Percentiles rank a stretch among this genome's conserved stretches.
Evolutionary conservation across 1,140 invertebrate genomes (phyloP).

Genomic region (Pseudomyrmex cubaensis): DNA sequence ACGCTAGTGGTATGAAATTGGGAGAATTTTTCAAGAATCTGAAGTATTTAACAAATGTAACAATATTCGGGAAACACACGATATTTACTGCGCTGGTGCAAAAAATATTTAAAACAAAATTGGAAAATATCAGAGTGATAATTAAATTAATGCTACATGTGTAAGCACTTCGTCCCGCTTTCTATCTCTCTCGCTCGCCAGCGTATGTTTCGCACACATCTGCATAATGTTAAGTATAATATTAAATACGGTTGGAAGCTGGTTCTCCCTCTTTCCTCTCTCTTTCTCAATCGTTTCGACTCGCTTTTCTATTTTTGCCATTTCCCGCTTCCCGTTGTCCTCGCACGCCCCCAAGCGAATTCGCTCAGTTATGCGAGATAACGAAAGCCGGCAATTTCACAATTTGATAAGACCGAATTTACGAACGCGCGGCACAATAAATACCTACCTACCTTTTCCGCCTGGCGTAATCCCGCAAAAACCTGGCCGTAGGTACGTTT

Average conservation of each 20-base stretch:
- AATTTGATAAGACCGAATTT: conserved; percentile 59
- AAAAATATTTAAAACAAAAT: background rate
- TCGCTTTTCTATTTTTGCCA: conserved; percentile 40
- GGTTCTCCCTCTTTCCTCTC: too few species aligned
- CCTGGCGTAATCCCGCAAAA: conserved; percentile 34
- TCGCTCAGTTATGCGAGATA: conserved; percentile 52
- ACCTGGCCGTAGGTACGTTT: conserved; percentile 26
- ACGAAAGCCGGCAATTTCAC: conserved; percentile 59
- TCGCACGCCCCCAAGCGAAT: conserved; percentile 22
- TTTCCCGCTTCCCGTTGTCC: conserved; percentile 39
- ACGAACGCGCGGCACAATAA: conserved; percentile 51
- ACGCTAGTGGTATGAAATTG: background rate
- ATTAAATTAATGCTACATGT: conserved; percentile 31
- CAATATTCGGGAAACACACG: too few species aligned
- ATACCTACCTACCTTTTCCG: conserved; percentile 36
- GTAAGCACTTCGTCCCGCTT: background rate
- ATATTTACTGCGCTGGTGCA: background rate
- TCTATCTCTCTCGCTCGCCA: background rate
- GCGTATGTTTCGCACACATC: conserved; percentile 11
- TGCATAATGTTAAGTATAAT: conserved; percentile 46
- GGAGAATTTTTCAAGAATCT: conserved; percentile 11
- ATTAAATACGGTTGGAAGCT: conserved; percentile 17
- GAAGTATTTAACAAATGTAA: background rate
- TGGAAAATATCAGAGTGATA: conserved; percentile 16
- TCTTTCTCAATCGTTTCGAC: background rate